phyloP scores from a whole-genome alignment of 2,113 vertebrate genomes.

The Lanius ludovicianus region DNA sequence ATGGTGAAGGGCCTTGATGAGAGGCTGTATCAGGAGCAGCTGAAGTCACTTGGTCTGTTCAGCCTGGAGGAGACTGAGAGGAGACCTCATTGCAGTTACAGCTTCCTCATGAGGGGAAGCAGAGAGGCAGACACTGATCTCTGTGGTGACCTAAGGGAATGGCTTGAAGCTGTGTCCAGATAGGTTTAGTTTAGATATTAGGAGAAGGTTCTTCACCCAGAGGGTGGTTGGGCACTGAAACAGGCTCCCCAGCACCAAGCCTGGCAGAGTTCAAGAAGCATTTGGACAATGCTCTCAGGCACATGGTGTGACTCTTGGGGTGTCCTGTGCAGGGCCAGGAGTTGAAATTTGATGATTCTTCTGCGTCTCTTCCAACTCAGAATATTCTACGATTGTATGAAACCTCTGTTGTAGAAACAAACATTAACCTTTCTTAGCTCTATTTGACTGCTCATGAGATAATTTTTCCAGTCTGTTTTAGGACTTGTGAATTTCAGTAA shows the following conservation, averaged over 20 bases:
- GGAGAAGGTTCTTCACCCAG: neutral
- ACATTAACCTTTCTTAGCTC: neutral
- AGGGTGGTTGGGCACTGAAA: neutral
- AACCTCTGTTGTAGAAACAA: neutral
- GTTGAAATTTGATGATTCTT: neutral
- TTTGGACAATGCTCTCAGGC: neutral
- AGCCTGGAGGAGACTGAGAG: neutral
- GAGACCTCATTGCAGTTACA: neutral
- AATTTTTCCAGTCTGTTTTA: neutral
- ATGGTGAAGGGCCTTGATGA: neutral
- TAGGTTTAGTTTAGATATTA: neutral
- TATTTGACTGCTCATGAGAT: neutral
- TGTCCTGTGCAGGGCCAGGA: neutral
- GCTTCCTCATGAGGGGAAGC: fast-evolving
- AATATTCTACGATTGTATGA: neutral
- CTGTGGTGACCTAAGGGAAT: neutral
- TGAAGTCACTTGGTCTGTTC: neutral
- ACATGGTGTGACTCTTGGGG: neutral
- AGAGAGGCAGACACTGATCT: neutral
- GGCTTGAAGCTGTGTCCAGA: neutral
- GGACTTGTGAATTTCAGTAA: neutral
- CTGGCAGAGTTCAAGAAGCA: neutral
- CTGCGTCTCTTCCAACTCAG: neutral
- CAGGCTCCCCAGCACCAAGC: neutral
- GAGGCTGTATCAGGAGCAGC: fast-evolving